A percentile compares a stretch with the other conserved stretches of the same genome.
Conservation (phyloP, 2,888 invertebrate species). For the Habrosyne pyritoides region DNA sequence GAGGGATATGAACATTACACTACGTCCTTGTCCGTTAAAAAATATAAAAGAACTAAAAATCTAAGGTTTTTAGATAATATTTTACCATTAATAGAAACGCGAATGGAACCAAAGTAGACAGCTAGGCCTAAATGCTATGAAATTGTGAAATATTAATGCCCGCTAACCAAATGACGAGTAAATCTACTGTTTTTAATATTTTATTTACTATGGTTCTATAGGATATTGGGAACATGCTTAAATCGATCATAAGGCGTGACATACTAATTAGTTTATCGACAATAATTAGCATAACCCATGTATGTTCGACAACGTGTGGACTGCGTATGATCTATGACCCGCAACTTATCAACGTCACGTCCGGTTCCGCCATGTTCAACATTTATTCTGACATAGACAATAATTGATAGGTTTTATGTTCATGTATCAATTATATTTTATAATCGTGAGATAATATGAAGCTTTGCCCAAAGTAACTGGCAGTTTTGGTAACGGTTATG, state of each 20-base stretch:
- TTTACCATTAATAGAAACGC: no score
- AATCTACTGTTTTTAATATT: neutral
- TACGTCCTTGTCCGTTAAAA: no score
- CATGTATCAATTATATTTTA: neutral
- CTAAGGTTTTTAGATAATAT: no score
- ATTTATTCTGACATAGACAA: slow-evolving; percentile 9
- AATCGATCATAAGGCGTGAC: neutral
- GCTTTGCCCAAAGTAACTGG: neutral
- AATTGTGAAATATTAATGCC: no score
- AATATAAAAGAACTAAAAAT: no score
- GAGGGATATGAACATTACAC: no score
- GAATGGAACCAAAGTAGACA: no score
- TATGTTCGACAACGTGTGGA: slow-evolving; percentile 1
- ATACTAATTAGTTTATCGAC: slow-evolving; percentile 8
- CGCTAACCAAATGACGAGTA: no score
- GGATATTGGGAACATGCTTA: neutral
- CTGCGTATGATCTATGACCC: slow-evolving; percentile 13
- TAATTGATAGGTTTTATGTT: slow-evolving; percentile 1
- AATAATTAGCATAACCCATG: slow-evolving; percentile 4
- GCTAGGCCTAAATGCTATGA: no score
- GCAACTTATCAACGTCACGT: slow-evolving; percentile 24
- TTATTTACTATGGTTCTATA: neutral
- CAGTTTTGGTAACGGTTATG: neutral
- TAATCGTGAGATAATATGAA: neutral
- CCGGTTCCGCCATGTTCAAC: slow-evolving; percentile 35